Conservation (phyloP, 2,797 vertebrate species). For the Crocodylus rhombifer region DNA sequence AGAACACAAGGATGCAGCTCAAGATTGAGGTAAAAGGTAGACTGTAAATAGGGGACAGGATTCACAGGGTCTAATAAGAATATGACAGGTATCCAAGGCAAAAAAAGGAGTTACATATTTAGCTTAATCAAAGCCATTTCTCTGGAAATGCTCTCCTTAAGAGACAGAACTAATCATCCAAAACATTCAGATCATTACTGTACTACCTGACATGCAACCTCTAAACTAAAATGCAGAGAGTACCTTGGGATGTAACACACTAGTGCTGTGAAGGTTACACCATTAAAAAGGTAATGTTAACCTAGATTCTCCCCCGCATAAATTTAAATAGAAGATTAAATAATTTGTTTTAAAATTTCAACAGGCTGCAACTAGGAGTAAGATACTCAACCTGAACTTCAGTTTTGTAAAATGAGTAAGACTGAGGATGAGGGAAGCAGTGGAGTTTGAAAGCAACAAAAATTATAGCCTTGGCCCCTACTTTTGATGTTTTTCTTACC, state of each 20-base stretch:
- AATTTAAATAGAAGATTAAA: background rate
- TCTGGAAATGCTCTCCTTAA: background rate
- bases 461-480: background rate
- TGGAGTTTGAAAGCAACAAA: background rate
- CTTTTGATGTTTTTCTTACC: background rate
- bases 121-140: slow-evolving; percentile 1
- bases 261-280: background rate
- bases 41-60: background rate
- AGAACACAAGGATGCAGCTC: background rate
- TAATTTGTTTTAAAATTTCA: background rate
- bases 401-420: background rate
- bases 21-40: accelerated
- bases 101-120: background rate
- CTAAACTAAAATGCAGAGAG: slow-evolving; percentile 28
- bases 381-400: background rate
- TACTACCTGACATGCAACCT: background rate
- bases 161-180: background rate
- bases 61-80: background rate
- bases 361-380: background rate
- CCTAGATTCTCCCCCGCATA: accelerated
- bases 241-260: slow-evolving; percentile 3
- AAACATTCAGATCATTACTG: background rate
- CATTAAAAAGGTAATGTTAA: background rate
- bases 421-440: background rate
- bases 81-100: background rate